A percentile compares a stretch with the other conserved stretches of the same genome.
These are phyloP conservation scores for Neria commutata DNA, from an alignment of 2,888 invertebrate genomes.

Conservation along the genomic window DNA sequence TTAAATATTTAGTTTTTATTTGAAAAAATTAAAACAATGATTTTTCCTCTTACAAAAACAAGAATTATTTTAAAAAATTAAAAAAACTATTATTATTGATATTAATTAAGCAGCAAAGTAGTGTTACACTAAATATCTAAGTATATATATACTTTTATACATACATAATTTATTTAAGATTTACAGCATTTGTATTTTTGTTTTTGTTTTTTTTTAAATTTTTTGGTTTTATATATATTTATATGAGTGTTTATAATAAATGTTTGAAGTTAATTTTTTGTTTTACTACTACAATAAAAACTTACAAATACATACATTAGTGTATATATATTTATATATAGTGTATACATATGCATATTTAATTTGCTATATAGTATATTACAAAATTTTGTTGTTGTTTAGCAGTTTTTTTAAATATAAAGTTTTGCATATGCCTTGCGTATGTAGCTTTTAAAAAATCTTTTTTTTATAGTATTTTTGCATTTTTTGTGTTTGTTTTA, in stretches of 20 bases:
- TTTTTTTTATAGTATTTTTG: slow-evolving; percentile 28
- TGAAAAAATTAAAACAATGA: no score
- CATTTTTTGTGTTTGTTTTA: slow-evolving; percentile 17
- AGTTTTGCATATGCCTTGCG: neutral
- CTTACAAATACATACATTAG: slow-evolving; percentile 26
- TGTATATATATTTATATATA: slow-evolving; percentile 21
- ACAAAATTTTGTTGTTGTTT: neutral
- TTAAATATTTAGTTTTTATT: neutral
- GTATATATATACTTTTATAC: neutral
- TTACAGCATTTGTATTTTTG: slow-evolving; percentile 5
- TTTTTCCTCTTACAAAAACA: no score
- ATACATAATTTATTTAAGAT: neutral
- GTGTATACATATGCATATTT: slow-evolving; percentile 31
- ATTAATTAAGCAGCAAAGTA: no score
- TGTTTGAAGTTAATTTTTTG: neutral
- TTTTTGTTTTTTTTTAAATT: neutral
- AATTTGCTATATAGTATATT: neutral
- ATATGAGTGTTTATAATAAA: neutral
- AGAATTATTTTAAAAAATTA: no score
- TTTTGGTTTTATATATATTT: neutral
- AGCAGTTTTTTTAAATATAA: neutral
- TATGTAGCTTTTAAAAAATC: neutral
- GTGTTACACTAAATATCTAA: no score
- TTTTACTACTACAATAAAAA: neutral
- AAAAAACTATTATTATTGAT: no score